Percentiles rank a stretch among this genome's conserved stretches.
phyloP scores from a whole-genome alignment of 2,888 invertebrate genomes.

The Sclerodermus sp. region DNA sequence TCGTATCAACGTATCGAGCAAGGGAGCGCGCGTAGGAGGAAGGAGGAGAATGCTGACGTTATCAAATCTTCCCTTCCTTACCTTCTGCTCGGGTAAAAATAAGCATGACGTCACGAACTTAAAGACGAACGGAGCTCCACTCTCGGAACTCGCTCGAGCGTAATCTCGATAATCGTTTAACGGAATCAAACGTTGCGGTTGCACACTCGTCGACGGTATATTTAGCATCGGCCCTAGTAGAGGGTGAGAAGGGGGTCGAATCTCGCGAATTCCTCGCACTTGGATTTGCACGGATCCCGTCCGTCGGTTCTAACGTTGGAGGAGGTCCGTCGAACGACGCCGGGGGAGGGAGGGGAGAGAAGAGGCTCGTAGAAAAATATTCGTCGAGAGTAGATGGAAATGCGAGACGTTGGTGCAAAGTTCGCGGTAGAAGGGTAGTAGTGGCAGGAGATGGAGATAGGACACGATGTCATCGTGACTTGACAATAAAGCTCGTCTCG shows the following conservation, averaged over 20 bases:
- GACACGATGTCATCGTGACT: slow-evolving; percentile 55
- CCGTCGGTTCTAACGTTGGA: too few species aligned
- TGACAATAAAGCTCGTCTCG: slow-evolving; percentile 54
- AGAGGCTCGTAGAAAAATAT: not conserved
- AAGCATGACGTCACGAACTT: slow-evolving; percentile 48
- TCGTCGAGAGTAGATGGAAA: not conserved
- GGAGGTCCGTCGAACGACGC: too few species aligned
- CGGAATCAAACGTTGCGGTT: too few species aligned
- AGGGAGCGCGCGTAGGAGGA: too few species aligned
- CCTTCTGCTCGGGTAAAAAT: slow-evolving; percentile 40
- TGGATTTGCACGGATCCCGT: too few species aligned
- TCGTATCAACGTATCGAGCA: too few species aligned
- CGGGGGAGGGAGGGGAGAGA: slow-evolving; percentile 1
- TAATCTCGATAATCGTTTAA: too few species aligned
- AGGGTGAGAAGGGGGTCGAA: not conserved
- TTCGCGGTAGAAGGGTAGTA: slow-evolving; percentile 40
- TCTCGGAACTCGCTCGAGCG: too few species aligned
- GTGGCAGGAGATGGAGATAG: slow-evolving; percentile 51
- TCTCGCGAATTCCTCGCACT: too few species aligned
- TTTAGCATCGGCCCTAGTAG: too few species aligned
- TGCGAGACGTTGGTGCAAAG: slow-evolving; percentile 16
- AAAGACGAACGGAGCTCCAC: slow-evolving; percentile 31
- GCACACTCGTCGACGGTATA: too few species aligned
- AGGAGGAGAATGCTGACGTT: slow-evolving; percentile 44
- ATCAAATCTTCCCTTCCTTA: slow-evolving; percentile 48